Conservation (phyloP, 2,888 invertebrate genomes). For the Dryobota labecula region DNA sequence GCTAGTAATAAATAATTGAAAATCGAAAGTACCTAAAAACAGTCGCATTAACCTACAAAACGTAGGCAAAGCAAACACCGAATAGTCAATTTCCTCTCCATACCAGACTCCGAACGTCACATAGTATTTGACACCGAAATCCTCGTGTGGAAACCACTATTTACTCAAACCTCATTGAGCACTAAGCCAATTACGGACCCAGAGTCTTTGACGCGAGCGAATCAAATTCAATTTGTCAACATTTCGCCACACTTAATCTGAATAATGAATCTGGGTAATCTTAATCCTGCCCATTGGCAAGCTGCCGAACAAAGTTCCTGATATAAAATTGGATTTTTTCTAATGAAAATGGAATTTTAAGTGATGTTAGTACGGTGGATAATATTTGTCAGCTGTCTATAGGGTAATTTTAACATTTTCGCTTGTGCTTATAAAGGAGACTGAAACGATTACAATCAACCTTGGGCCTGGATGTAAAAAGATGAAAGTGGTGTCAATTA, state of each 20-base stretch:
- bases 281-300: slow-evolving; percentile 69
- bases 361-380: slow-evolving; percentile 7
- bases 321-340: slow-evolving; percentile 49
- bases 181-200: slow-evolving; percentile 71
- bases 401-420: background rate
- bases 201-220: slow-evolving; percentile 71
- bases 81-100: slow-evolving; percentile 8
- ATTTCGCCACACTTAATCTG: slow-evolving; percentile 69
- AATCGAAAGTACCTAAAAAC: background rate
- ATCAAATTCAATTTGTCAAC: slow-evolving; percentile 78
- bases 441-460: too few species aligned
- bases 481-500: too few species aligned
- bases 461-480: too few species aligned
- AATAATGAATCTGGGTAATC: slow-evolving; percentile 73
- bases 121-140: slow-evolving; percentile 53
- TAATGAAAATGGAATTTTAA: slow-evolving; percentile 53
- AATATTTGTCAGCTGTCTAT: slow-evolving; percentile 3
- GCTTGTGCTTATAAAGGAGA: too few species aligned
- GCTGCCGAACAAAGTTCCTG: slow-evolving; percentile 51
- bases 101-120: slow-evolving; percentile 21
- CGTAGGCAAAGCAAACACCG: background rate
- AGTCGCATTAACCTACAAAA: background rate
- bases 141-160: slow-evolving; percentile 57
- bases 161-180: slow-evolving; percentile 64
- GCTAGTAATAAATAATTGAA: background rate